Evolutionary conservation across 2,888 invertebrate genomes (phyloP).

Genomic region (Pseudoips prasinana): DNA sequence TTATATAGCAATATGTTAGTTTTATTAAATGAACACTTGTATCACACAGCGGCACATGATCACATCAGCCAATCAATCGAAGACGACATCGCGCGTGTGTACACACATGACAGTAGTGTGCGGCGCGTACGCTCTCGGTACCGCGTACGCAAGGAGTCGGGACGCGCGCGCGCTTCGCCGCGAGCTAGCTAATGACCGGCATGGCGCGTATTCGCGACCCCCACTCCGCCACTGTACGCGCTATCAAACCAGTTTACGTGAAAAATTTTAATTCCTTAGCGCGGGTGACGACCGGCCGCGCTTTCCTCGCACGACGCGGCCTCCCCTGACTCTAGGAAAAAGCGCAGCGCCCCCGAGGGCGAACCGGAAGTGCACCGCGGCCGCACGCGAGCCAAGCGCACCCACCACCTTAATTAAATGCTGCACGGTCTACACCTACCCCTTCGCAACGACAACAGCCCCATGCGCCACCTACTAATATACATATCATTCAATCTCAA

Average conservation of each 20-base stretch:
- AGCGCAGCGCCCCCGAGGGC: slow-evolving; percentile 73
- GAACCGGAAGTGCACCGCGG: slow-evolving; percentile 75
- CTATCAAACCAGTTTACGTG: slow-evolving; percentile 81
- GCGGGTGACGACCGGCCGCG: slow-evolving; percentile 77
- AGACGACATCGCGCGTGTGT: slow-evolving; percentile 30
- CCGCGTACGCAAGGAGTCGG: slow-evolving; percentile 49
- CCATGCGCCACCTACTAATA: slow-evolving; percentile 14
- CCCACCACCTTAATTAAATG: slow-evolving; percentile 78
- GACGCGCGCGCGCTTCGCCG: slow-evolving; percentile 69
- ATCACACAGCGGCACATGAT: slow-evolving; percentile 45
- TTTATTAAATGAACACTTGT: slow-evolving; percentile 22
- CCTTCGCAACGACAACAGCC: slow-evolving; percentile 34
- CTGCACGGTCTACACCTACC: slow-evolving; percentile 69
- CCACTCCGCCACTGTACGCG: slow-evolving; percentile 72
- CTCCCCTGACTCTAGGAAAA: slow-evolving; percentile 67
- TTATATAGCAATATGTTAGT: too few species aligned
- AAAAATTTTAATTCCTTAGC: slow-evolving; percentile 76
- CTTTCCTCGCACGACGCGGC: slow-evolving; percentile 62
- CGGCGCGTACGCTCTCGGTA: slow-evolving; percentile 31
- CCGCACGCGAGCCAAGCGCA: slow-evolving; percentile 76
- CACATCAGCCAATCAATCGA: slow-evolving; percentile 44
- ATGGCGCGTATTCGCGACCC: slow-evolving; percentile 76
- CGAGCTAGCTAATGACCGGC: slow-evolving; percentile 76
- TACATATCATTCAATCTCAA: not conserved
- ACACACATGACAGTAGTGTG: slow-evolving; percentile 22